Conservation (phyloP, 1,140 invertebrate species). For the Drosophila nigrodunni region DNA sequence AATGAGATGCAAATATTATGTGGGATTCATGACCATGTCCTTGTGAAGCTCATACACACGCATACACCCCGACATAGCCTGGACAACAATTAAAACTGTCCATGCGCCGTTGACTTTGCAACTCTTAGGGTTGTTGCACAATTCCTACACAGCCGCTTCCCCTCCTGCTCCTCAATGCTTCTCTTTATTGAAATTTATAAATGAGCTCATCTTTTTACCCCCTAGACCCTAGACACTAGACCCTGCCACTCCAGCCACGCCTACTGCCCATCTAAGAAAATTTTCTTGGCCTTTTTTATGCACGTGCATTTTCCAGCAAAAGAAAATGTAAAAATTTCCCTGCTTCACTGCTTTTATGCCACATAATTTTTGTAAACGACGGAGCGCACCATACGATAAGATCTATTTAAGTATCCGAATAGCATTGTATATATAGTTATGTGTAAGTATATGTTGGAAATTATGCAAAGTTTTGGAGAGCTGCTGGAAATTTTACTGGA, state of each 20-base stretch:
- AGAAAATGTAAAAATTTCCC: slow-evolving; percentile 58
- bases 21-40: slow-evolving; percentile 75
- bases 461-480: slow-evolving; percentile 59
- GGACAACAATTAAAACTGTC: slow-evolving; percentile 62
- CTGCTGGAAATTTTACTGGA: not conserved
- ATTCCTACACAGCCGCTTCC: slow-evolving; percentile 27
- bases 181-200: slow-evolving; percentile 50
- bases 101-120: slow-evolving; percentile 57
- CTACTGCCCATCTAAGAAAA: slow-evolving; percentile 52
- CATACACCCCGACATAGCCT: slow-evolving; percentile 37
- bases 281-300: slow-evolving; percentile 53
- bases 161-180: not conserved
- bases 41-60: slow-evolving; percentile 47
- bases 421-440: slow-evolving; percentile 2
- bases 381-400: slow-evolving; percentile 39
- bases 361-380: slow-evolving; percentile 58
- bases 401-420: slow-evolving; percentile 19
- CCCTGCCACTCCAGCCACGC: not conserved
- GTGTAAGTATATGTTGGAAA: slow-evolving; percentile 32
- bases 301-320: slow-evolving; percentile 71
- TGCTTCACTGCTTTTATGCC: slow-evolving; percentile 66
- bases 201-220: slow-evolving; percentile 55
- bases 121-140: slow-evolving; percentile 69
- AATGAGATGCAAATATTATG: slow-evolving; percentile 84
- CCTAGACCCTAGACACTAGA: slow-evolving; percentile 1